Evolutionary conservation across 2,888 invertebrate species (phyloP), one percentile per base, ranked within the genome.

Genomic region (Caenorhabditis becei): DNA sequence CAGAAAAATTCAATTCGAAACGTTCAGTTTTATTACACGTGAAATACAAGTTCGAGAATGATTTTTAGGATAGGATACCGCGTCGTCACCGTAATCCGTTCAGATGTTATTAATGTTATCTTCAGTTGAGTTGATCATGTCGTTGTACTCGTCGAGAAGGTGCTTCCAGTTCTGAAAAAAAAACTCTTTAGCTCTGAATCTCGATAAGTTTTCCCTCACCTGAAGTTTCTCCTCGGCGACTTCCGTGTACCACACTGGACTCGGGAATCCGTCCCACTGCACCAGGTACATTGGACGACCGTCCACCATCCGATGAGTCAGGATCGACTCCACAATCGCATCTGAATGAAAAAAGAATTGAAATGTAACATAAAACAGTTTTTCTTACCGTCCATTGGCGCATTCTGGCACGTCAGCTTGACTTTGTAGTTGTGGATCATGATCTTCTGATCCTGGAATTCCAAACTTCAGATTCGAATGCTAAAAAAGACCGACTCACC

Each of bases 261-360:
- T 20, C 49, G 49, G 49, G 20, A 5, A 49, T 23, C 49, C 49
- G 11, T 49, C 49, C 49, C 49, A 49, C 11, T 49, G 49, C 20
- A 49, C 49, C 20, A 49, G 11, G 49, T 49, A 49, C 20, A 49
- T 8, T 11, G 49, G 20, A 7, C 23, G 23, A 7, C 49, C 49
- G 16, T 49, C 49, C 5, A 49, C 49, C 20, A 49, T 11, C 4
- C 49, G 49, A 20, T 49, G 49, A 18, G 49, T 49, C 20, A 49
- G 18, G 11, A 49, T 49, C 23, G 18, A 20, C 18, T 49, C 49
- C 20, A 49, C 49, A 2, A 16, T 1, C 5, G 18, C 18, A 14
- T 49, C 49, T 49, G 49, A 49, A 32, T 10, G 10, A 32, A 7
- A 4, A 4, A 10, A 49, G 11, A 49, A 10, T 41, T 41, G 8